Conservation (phyloP, 2,888 invertebrate species). For the Junonia oenone region DNA sequence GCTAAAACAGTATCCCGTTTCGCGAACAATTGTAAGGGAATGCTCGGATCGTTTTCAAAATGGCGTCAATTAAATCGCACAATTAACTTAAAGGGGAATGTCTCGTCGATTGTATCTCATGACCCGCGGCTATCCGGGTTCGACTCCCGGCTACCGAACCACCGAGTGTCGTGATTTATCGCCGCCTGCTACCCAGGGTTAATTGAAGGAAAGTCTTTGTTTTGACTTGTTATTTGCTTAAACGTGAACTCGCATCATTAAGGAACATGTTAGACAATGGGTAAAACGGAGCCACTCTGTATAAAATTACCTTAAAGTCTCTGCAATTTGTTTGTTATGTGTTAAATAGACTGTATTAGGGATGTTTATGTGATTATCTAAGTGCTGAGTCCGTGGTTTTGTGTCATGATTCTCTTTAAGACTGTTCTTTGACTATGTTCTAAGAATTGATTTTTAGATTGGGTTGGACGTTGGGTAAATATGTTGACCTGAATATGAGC, state of each 20-base stretch:
- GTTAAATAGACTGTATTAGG: too few species aligned
- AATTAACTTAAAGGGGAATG: slow-evolving; percentile 66
- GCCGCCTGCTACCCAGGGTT: slow-evolving; percentile 51
- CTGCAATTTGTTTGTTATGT: too few species aligned
- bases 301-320: slow-evolving; percentile 9
- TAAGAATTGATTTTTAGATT: too few species aligned
- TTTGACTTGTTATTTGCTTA: slow-evolving; percentile 30
- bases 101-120: slow-evolving; percentile 63
- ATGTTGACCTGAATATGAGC: too few species aligned
- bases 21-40: slow-evolving; percentile 19
- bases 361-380: too few species aligned
- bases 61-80: slow-evolving; percentile 64
- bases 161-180: slow-evolving; percentile 64
- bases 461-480: too few species aligned
- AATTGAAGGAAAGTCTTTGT: slow-evolving; percentile 50
- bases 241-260: slow-evolving; percentile 31
- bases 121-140: slow-evolving; percentile 71
- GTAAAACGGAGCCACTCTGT: too few species aligned
- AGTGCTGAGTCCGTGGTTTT: too few species aligned
- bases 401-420: too few species aligned
- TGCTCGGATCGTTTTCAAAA: slow-evolving; percentile 31
- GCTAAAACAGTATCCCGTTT: slow-evolving; percentile 2
- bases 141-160: slow-evolving; percentile 39
- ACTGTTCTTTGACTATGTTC: too few species aligned
- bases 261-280: slow-evolving; percentile 18